These are phyloP conservation scores for Okapia johnstoni DNA, from an alignment of 2,113 vertebrate species.

Conservation along the genomic window DNA sequence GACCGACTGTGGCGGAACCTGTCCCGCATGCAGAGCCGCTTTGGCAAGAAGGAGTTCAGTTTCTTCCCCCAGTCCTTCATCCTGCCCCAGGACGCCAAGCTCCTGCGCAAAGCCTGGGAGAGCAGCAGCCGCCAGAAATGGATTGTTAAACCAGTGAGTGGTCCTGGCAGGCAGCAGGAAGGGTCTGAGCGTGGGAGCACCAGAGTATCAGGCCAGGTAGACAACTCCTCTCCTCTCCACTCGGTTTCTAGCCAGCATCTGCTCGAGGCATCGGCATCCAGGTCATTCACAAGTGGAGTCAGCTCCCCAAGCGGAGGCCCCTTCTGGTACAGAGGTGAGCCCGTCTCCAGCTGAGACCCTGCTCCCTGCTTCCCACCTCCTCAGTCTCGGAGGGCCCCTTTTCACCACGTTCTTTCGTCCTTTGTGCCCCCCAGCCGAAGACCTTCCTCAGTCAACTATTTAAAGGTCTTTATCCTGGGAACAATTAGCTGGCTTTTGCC, in stretches of 20 bases:
- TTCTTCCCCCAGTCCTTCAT: slow-evolving; percentile 97
- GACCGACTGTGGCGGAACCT: slow-evolving; percentile 96
- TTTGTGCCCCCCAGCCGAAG: neutral
- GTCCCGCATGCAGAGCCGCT: slow-evolving; percentile 92
- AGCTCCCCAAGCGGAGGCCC: slow-evolving; percentile 93
- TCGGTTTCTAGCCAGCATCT: slow-evolving; percentile 89
- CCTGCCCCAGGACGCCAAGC: slow-evolving; percentile 95
- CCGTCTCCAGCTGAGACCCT: neutral
- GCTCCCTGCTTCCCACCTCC: neutral
- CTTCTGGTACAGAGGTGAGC: slow-evolving; percentile 95
- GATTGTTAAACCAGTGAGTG: slow-evolving; percentile 96
- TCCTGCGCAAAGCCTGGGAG: slow-evolving; percentile 93
- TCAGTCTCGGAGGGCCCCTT: neutral
- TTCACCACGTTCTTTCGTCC: neutral
- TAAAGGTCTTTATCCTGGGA: neutral
- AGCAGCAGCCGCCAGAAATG: slow-evolving; percentile 91
- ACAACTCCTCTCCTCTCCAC: neutral
- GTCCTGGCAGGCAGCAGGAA: neutral
- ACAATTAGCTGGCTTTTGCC: neutral
- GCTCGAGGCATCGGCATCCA: slow-evolving; percentile 97
- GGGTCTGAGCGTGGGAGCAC: neutral
- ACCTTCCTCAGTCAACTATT: neutral
- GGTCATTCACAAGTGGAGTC: slow-evolving; percentile 98
- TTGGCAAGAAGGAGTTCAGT: slow-evolving; percentile 93
- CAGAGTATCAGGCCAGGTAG: neutral